phyloP scores from a whole-genome alignment of 2,797 vertebrate genomes.

The Phataginus tricuspis region DNA sequence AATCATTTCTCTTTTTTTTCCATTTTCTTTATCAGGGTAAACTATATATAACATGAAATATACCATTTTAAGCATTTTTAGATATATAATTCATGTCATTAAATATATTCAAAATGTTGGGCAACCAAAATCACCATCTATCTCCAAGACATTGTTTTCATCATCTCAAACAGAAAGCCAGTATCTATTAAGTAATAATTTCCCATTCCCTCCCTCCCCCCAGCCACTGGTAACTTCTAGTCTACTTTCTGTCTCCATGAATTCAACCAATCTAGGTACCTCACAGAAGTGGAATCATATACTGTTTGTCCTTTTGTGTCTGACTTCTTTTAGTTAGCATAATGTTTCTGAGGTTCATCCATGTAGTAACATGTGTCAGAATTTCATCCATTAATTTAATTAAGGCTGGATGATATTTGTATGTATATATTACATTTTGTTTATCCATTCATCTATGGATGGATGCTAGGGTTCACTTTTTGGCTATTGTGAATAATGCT shows the following conservation, averaged over 20 bases:
- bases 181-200: not conserved
- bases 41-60: not conserved
- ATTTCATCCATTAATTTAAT: not conserved
- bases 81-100: not conserved
- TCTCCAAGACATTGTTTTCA: not conserved
- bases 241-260: not conserved
- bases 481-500: not conserved
- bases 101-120: not conserved
- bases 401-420: not conserved
- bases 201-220: not conserved
- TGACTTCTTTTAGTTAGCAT: not conserved
- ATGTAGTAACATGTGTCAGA: not conserved
- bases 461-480: not conserved
- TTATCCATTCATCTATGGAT: not conserved
- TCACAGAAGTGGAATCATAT: not conserved
- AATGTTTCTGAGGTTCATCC: not conserved
- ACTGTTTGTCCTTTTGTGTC: not conserved
- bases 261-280: not conserved
- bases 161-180: not conserved
- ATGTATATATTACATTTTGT: not conserved
- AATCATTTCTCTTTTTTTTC: not conserved
- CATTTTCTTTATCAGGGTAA: not conserved
- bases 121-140: not conserved
- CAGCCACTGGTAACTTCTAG: not conserved
- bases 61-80: not conserved